Percentiles rank a stretch among this genome's conserved stretches.
These are phyloP conservation scores for Heterodera schachtii DNA, from an alignment of 1,140 invertebrate species.

Conservation along the genomic window DNA sequence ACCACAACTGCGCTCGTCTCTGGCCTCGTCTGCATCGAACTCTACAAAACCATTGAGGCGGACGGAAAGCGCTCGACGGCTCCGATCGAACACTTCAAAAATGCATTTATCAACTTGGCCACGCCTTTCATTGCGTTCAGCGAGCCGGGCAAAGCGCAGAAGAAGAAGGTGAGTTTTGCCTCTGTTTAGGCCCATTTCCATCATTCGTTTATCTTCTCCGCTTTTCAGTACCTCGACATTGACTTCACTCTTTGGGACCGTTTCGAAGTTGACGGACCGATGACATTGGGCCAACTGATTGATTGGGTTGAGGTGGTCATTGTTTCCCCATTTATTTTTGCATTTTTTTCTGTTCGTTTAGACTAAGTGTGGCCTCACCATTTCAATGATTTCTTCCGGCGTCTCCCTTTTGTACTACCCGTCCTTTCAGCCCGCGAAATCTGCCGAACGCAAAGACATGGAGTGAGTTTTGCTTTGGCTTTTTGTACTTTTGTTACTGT, in stretches of 20 bases:
- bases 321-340: not conserved
- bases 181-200: conserved; percentile 53
- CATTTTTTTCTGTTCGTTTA: conserved; percentile 39
- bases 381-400: conserved; percentile 96
- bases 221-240: conserved; percentile 79
- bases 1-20: conserved; percentile 95
- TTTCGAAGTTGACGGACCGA: conserved; percentile 90
- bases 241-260: conserved; percentile 98
- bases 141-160: conserved; percentile 86
- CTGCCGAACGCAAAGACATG: conserved; percentile 80
- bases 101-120: conserved; percentile 94
- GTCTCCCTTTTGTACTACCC: conserved; percentile 98
- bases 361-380: conserved; percentile 76
- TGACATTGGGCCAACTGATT: conserved; percentile 89
- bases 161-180: conserved; percentile 71
- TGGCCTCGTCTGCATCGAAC: conserved; percentile 87
- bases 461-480: conserved; percentile 67
- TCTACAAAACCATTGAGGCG: conserved; percentile 81
- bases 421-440: conserved; percentile 91
- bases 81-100: conserved; percentile 81
- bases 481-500: too few species aligned
- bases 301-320: conserved; percentile 81
- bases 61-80: conserved; percentile 65
- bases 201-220: conserved; percentile 25
- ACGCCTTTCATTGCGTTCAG: conserved; percentile 95